Evolutionary conservation across 2,797 vertebrate genomes (phyloP).

Genomic region (Antrozous pallidus): DNA sequence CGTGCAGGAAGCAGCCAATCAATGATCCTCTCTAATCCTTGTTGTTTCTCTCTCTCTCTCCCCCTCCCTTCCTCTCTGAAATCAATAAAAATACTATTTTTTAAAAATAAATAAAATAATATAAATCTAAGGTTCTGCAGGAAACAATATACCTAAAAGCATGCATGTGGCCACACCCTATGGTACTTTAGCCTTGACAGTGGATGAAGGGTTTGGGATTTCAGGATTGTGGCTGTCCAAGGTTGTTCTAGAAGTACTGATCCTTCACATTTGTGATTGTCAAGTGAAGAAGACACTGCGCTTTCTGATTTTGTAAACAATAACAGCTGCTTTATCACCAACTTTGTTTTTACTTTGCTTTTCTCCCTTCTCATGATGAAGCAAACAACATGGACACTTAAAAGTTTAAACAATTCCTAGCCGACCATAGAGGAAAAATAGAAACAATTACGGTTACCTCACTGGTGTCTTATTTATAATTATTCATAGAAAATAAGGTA

Average conservation of each 20-base stretch:
- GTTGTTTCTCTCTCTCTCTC: no score
- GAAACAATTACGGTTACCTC: not conserved
- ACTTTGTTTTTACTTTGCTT: not conserved
- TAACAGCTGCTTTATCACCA: not conserved
- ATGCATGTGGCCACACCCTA: not conserved
- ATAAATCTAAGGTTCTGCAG: not conserved
- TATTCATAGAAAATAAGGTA: not conserved
- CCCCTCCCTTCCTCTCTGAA: no score
- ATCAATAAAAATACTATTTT: no score
- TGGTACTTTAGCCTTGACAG: not conserved
- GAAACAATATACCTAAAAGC: not conserved
- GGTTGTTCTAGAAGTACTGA: accelerated
- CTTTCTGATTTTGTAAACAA: not conserved
- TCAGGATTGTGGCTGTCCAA: not conserved
- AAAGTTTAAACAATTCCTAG: not conserved
- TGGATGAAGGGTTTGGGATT: not conserved
- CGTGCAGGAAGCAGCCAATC: no score
- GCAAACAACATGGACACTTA: not conserved
- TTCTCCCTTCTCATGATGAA: not conserved
- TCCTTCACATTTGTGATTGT: not conserved
- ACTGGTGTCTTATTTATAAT: not conserved
- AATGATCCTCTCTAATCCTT: no score
- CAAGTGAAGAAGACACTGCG: accelerated
- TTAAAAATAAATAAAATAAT: no score
- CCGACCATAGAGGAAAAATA: not conserved